phyloP scores from a whole-genome alignment of 2,888 invertebrate genomes.

The Amblyteles armatorius region DNA sequence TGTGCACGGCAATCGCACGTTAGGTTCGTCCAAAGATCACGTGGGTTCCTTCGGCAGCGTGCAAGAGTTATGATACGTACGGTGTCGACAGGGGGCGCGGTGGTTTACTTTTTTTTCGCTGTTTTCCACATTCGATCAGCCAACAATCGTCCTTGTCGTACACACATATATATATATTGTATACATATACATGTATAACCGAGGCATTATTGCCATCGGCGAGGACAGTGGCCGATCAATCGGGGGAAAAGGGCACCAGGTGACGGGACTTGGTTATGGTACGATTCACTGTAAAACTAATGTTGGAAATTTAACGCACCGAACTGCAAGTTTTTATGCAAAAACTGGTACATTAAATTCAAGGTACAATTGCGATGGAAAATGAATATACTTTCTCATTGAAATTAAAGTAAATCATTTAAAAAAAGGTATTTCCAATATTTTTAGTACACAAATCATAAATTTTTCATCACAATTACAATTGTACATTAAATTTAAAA shows the following conservation, averaged over 20 bases:
- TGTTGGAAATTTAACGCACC: too few species aligned
- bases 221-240: slow-evolving; percentile 26
- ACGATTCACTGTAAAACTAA: too few species aligned
- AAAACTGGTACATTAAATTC: too few species aligned
- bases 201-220: slow-evolving; percentile 56
- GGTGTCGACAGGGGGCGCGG: slow-evolving; percentile 53
- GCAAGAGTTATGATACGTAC: slow-evolving; percentile 32
- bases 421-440: too few species aligned
- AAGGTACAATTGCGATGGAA: too few species aligned
- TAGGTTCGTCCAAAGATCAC: slow-evolving; percentile 30
- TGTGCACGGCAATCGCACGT: neutral
- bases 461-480: too few species aligned
- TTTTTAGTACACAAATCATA: too few species aligned
- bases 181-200: slow-evolving; percentile 49
- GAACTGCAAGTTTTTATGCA: neutral
- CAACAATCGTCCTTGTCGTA: slow-evolving; percentile 43
- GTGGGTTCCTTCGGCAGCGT: slow-evolving; percentile 53
- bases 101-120: slow-evolving; percentile 39
- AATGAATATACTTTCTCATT: too few species aligned
- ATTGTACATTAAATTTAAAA: neutral
- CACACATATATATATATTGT: slow-evolving; percentile 54
- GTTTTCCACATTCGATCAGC: slow-evolving; percentile 41
- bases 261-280: too few species aligned
- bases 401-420: too few species aligned
- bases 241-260: neutral